Percentiles rank a stretch among this genome's conserved stretches.
phyloP scores from a whole-genome alignment of 2,888 invertebrate genomes.

The Acleris holmiana region DNA sequence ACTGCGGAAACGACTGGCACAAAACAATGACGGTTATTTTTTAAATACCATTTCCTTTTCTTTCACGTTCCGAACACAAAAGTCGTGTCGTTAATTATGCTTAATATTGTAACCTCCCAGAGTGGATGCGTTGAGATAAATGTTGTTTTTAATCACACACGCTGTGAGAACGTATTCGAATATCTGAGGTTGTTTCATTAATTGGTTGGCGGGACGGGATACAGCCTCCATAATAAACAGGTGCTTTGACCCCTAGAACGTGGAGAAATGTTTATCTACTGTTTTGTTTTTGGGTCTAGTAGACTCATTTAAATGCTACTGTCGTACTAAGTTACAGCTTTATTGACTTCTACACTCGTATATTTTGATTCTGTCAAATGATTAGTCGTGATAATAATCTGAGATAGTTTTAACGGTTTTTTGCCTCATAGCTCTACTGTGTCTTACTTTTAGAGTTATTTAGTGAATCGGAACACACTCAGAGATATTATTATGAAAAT shows the following conservation, averaged over 20 bases:
- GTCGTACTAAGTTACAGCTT: slow-evolving; percentile 23
- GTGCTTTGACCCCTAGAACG: slow-evolving; percentile 69
- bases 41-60: slow-evolving; percentile 30
- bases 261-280: slow-evolving; percentile 59
- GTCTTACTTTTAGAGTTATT: neutral
- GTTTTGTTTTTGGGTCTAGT: slow-evolving; percentile 30
- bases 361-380: slow-evolving; percentile 21
- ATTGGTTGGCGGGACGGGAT: slow-evolving; percentile 65
- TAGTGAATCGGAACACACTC: neutral
- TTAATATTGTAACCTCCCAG: slow-evolving; percentile 11
- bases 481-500: neutral
- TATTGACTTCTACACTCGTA: slow-evolving; percentile 19
- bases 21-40: slow-evolving; percentile 30
- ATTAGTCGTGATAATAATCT: slow-evolving; percentile 12
- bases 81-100: slow-evolving; percentile 8
- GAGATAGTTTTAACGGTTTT: slow-evolving; percentile 5
- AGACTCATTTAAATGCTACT: slow-evolving; percentile 27
- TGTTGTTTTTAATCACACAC: slow-evolving; percentile 29
- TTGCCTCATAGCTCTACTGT: neutral
- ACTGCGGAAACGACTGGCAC: slow-evolving; percentile 35
- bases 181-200: slow-evolving; percentile 62
- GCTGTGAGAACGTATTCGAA: slow-evolving; percentile 56
- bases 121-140: slow-evolving; percentile 26
- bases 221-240: slow-evolving; percentile 67
- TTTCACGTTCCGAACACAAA: slow-evolving; percentile 25